Base-by-base conservation (phyloP, 2,888 invertebrate species). In the Dorcus parallelipipedus region DNA sequence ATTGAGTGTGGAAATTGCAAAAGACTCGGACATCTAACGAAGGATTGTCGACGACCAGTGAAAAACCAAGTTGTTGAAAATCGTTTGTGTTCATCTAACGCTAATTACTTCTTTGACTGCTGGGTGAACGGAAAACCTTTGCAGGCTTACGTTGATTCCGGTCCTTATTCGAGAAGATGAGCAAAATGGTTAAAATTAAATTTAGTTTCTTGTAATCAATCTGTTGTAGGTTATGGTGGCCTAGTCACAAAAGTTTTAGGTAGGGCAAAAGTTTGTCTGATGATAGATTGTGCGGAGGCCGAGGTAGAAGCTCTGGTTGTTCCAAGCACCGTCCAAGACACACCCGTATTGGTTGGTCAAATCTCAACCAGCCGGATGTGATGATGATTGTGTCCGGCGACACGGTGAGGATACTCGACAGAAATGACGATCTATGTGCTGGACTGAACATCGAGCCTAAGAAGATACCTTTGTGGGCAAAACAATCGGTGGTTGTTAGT, bases 281-380 rank as follows among this genome's bases (percentile, higher is more conserved):
- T 53, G 38, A 38, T 60, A 48, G 53, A 60, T n/a, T n/a, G 10
- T 38, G 60, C 49, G 5, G 52, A 53, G 17, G 56, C 39, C 6
- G 56, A 40, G 2, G 54, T 59, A 7, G 33, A 26, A 41, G 54
- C 38, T 10, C 20, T 58, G 9, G 41, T 60, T 9, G 54, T 54
- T 14, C 54, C 47, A 9, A 38, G 42, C 49, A 33, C 26, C 9
- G 51, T 45, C 2, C 58, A 60, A 40, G 41, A 38, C 9, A 49
- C 59, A 14, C 60, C 60, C n/a, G 26, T 60, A 20, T 41, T 60
- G 38, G 38, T 59, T 9, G 58, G 58, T 9, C 58, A 60, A 50
- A 26, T 49, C 5, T 60, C 9, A 59, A 54, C 43, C 38, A 23
- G 10, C 26, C 26, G 26, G 5, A 26, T 33, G 48, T 48, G 38